Conservation (phyloP, 2,888 invertebrate genomes). For the Pheosia tremula region DNA sequence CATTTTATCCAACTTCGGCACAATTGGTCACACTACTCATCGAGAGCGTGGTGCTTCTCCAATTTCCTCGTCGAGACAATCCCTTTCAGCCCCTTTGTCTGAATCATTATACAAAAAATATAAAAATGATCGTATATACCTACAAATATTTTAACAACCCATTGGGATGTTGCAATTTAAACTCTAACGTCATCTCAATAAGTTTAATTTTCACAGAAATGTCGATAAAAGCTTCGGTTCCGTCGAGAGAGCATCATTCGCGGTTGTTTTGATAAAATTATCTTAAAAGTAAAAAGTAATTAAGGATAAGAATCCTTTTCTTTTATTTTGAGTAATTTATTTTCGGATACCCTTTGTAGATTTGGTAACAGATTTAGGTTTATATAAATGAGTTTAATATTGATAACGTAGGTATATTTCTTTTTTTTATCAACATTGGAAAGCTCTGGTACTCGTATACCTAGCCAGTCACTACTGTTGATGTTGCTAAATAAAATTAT, state of each 20-base stretch:
- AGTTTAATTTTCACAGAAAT: not conserved
- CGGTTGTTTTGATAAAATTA: slow-evolving; percentile 45
- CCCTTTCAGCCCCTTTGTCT: slow-evolving; percentile 40
- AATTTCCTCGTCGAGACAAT: slow-evolving; percentile 58
- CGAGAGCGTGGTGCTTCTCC: slow-evolving; percentile 47
- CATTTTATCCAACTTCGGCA: not conserved
- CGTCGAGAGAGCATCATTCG: slow-evolving; percentile 14
- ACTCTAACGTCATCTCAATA: not conserved
- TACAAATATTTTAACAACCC: not conserved
- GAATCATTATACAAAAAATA: slow-evolving; percentile 48
- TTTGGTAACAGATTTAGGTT: not conserved
- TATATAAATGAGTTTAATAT: not conserved
- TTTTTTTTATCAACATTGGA: not conserved
- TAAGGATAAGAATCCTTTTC: slow-evolving; percentile 15
- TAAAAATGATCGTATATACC: not conserved
- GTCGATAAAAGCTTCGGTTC: not conserved
- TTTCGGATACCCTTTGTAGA: slow-evolving; percentile 9
- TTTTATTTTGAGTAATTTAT: slow-evolving; percentile 19
- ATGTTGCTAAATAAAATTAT: too few species aligned
- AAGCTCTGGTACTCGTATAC: too few species aligned
- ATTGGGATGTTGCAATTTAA: not conserved
- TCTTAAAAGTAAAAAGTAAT: slow-evolving; percentile 42
- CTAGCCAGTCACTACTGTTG: too few species aligned
- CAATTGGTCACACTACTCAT: slow-evolving; percentile 34
- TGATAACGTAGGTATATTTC: not conserved